A percentile compares a stretch with the other conserved stretches of the same genome.
Conservation (phyloP, 2,113 vertebrate species). For the Todiramphus saurophagus region DNA sequence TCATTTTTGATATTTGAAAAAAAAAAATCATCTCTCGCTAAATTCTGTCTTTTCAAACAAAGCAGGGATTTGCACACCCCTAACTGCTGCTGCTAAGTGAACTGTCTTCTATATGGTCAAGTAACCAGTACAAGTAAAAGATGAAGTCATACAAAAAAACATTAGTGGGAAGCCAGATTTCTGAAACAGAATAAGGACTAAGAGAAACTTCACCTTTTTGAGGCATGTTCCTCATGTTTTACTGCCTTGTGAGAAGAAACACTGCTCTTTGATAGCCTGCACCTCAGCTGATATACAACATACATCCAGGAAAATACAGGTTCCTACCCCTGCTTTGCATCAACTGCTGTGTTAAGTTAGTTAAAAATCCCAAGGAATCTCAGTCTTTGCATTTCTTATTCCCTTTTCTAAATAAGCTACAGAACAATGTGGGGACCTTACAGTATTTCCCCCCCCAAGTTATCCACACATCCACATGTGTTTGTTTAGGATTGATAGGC, state of each 20-base stretch:
- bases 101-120: background rate
- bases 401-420: background rate
- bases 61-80: background rate
- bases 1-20: background rate
- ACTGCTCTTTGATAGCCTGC: background rate
- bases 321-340: background rate
- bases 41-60: background rate
- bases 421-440: background rate
- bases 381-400: background rate
- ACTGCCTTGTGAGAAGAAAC: background rate
- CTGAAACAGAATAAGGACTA: background rate
- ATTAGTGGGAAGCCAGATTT: background rate
- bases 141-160: background rate
- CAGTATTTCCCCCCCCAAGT: rapidly evolving
- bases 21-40: background rate
- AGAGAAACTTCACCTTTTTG: background rate
- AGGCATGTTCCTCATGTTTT: background rate
- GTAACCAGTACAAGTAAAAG: background rate
- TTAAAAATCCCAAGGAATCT: background rate
- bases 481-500: background rate
- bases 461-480: background rate
- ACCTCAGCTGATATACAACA: background rate
- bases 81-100: background rate
- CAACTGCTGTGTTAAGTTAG: background rate
- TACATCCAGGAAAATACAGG: rapidly evolving